Conservation (phyloP, 2,113 vertebrate species). For the Microcebus tavaratra region DNA sequence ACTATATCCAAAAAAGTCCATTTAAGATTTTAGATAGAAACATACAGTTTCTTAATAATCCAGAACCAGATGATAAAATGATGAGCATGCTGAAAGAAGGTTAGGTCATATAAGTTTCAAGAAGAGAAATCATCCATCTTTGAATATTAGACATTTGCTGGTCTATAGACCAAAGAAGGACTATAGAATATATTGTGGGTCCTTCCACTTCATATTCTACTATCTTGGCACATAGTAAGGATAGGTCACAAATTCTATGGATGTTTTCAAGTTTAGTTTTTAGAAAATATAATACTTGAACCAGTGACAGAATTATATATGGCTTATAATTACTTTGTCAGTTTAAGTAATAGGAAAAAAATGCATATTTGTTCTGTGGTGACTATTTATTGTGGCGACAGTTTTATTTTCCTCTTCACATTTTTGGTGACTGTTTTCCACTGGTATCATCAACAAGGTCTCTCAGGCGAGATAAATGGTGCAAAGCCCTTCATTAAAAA, state of each 20-base stretch:
- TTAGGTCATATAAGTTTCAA: not conserved
- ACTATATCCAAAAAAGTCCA: not conserved
- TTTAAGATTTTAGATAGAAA: not conserved
- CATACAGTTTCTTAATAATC: not conserved
- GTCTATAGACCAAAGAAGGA: not conserved
- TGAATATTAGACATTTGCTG: not conserved
- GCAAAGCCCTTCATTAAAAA: conserved; percentile 84
- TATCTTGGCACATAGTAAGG: conserved; percentile 12
- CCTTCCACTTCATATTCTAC: not conserved
- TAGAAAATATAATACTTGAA: not conserved
- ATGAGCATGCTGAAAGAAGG: not conserved
- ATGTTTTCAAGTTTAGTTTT: conserved; percentile 36
- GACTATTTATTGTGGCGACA: conserved; percentile 21
- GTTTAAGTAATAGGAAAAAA: conserved; percentile 29
- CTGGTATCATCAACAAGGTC: conserved; percentile 84
- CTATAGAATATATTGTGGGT: not conserved
- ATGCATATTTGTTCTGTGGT: conserved; percentile 7
- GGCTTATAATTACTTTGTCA: conserved; percentile 31
- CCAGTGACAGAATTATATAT: not conserved
- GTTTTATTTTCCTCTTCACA: conserved; percentile 53
- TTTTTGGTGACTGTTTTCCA: conserved; percentile 65
- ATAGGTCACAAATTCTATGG: conserved; percentile 1
- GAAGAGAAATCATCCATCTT: not conserved
- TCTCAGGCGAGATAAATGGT: conserved; percentile 86
- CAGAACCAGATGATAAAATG: conserved; percentile 10